These are phyloP conservation scores for Dicerorhinus sumatrensis DNA, from an alignment of 2,113 vertebrate species.

Conservation along the genomic window DNA sequence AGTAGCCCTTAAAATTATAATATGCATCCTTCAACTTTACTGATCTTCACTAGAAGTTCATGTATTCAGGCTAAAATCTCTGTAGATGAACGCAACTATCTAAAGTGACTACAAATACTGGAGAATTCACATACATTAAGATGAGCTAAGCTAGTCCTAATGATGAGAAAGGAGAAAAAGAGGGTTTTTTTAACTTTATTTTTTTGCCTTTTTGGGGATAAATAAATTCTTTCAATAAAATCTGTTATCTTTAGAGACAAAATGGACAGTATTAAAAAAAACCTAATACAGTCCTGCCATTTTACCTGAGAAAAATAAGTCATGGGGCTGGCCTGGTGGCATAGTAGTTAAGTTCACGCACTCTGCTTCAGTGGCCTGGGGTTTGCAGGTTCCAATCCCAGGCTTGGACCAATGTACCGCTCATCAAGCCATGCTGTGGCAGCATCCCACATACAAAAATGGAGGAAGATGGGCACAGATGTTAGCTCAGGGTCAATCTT, in stretches of 20 bases:
- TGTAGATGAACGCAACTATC: neutral
- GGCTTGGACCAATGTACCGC: too few relatives aligned
- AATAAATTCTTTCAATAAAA: neutral
- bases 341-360: too few relatives aligned
- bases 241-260: neutral
- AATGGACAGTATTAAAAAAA: neutral
- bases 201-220: neutral
- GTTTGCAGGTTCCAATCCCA: too few relatives aligned
- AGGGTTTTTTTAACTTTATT: neutral
- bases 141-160: neutral
- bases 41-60: neutral
- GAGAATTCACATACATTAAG: neutral
- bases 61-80: neutral
- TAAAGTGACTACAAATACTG: neutral
- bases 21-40: neutral
- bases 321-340: too few relatives aligned
- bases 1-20: slow-evolving; percentile 6
- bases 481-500: too few relatives aligned
- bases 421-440: too few relatives aligned
- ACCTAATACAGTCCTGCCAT: neutral
- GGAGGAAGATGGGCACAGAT: too few relatives aligned
- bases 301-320: neutral
- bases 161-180: neutral
- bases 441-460: too few relatives aligned
- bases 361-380: too few relatives aligned